A percentile compares a stretch with the other conserved stretches of the same genome.
Evolutionary conservation across 2,888 invertebrate genomes (phyloP).

Genomic region (Byasa hedistus): DNA sequence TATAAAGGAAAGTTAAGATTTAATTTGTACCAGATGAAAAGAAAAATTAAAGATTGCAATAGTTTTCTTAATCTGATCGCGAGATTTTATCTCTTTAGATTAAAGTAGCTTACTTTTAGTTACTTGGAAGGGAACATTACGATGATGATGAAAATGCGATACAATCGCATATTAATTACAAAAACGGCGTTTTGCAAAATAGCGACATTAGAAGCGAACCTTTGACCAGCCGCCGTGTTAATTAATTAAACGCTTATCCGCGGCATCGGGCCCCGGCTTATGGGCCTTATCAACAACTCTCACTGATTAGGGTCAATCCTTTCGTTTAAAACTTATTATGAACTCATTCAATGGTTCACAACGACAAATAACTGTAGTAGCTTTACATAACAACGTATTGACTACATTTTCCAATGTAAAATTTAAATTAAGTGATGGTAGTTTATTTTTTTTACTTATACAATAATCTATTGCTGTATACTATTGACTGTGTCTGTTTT

Average conservation of each 20-base stretch:
- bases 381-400: too few species aligned
- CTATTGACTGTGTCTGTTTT: too few species aligned
- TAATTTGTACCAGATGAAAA: not conserved
- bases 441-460: too few species aligned
- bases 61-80: not conserved
- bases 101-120: too few species aligned
- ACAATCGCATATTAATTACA: not conserved
- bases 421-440: too few species aligned
- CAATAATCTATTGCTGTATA: too few species aligned
- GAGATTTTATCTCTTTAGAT: too few species aligned
- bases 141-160: not conserved
- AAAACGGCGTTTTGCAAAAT: not conserved
- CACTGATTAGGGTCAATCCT: constrained; percentile 20
- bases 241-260: constrained; percentile 19
- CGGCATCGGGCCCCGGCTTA: constrained; percentile 9
- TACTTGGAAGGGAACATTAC: too few species aligned
- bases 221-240: constrained; percentile 10
- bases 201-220: not conserved
- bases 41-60: not conserved
- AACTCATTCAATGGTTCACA: not conserved
- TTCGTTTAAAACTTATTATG: constrained; percentile 2
- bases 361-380: too few species aligned
- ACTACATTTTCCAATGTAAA: too few species aligned
- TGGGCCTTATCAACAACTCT: constrained; percentile 10
- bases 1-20: not conserved